Evolutionary conservation across 2,113 vertebrate species (phyloP).

Genomic region (Macrotus californicus): DNA sequence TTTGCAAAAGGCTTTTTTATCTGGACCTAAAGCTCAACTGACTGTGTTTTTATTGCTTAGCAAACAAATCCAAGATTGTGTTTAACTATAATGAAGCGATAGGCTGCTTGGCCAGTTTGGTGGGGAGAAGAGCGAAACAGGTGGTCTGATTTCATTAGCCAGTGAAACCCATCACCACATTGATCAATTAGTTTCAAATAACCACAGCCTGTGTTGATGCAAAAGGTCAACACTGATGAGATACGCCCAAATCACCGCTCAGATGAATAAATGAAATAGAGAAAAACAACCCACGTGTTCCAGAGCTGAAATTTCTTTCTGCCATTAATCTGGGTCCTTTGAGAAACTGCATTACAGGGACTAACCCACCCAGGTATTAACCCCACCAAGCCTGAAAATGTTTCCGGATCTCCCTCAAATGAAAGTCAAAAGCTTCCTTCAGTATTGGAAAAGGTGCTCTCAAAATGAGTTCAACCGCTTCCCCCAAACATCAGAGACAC

Average conservation of each 20-base stretch:
- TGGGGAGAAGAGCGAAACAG: background rate
- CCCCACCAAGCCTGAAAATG: background rate
- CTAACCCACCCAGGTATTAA: background rate
- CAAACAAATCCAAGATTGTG: conserved; percentile 40
- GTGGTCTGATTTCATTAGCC: conserved; percentile 43
- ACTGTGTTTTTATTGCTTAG: conserved; percentile 21
- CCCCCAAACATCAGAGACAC: background rate
- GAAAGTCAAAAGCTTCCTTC: background rate
- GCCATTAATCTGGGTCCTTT: background rate
- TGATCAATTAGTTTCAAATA: conserved; percentile 55
- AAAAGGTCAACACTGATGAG: conserved; percentile 9
- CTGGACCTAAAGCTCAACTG: background rate
- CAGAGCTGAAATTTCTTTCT: background rate
- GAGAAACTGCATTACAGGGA: background rate
- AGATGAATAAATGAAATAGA: conserved; percentile 9
- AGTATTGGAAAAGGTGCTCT: background rate
- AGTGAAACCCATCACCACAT: conserved; percentile 32
- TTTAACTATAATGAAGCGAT: conserved; percentile 29
- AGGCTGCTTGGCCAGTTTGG: background rate
- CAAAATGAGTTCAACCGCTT: background rate
- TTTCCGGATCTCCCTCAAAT: background rate
- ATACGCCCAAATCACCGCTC: background rate
- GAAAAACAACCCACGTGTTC: conserved; percentile 6
- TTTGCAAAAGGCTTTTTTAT: conserved; percentile 31
- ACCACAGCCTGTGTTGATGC: background rate